These are phyloP conservation scores for Venturia canescens DNA, from an alignment of 1,140 invertebrate species.

Conservation along the genomic window DNA sequence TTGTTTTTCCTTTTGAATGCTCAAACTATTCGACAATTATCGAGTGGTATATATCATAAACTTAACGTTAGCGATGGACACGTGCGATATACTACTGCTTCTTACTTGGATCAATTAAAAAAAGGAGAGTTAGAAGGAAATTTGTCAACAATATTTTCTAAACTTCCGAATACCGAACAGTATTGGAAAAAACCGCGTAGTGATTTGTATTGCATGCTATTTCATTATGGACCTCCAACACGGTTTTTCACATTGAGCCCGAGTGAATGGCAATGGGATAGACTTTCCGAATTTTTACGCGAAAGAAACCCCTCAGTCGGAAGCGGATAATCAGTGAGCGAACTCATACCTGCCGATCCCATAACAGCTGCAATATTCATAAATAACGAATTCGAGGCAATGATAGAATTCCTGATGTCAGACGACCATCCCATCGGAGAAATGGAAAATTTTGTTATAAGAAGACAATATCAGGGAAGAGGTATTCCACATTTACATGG, in stretches of 20 bases:
- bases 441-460: background rate
- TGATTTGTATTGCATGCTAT: too few species aligned
- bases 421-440: conserved; percentile 1
- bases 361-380: background rate
- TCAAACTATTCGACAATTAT: too few species aligned
- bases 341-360: background rate
- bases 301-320: background rate
- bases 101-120: too few species aligned
- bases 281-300: background rate
- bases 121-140: too few species aligned
- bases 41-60: too few species aligned
- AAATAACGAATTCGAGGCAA: background rate
- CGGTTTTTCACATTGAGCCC: too few species aligned
- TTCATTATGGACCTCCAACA: background rate
- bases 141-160: too few species aligned
- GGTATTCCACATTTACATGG: conserved; percentile 23
- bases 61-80: too few species aligned
- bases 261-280: background rate
- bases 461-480: background rate
- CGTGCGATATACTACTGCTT: too few species aligned
- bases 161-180: too few species aligned
- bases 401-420: conserved; percentile 15
- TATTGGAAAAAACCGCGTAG: too few species aligned
- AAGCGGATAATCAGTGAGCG: background rate
- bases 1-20: too few species aligned